Evolutionary conservation across 2,113 vertebrate species (phyloP).

Genomic region (Phodopus roborovskii): DNA sequence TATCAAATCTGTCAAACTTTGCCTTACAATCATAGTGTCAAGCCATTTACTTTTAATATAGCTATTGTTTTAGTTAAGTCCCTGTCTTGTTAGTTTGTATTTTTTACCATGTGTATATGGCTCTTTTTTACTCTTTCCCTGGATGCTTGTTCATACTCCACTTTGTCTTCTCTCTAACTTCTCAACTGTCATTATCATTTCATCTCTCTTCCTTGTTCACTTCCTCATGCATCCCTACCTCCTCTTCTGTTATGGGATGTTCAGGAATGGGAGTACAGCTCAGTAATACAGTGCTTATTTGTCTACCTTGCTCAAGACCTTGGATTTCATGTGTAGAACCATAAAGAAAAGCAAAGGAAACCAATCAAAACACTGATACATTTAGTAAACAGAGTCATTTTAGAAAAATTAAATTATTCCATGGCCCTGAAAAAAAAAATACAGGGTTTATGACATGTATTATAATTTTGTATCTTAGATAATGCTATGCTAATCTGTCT

Average conservation of each 20-base stretch:
- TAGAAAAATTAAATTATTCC: neutral
- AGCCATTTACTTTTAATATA: neutral
- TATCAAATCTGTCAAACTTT: neutral
- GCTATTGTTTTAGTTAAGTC: neutral
- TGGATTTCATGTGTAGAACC: neutral
- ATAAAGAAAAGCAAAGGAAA: neutral
- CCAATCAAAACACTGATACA: neutral
- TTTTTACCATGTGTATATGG: neutral
- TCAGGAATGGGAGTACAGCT: neutral
- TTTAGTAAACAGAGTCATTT: neutral
- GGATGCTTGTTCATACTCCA: neutral
- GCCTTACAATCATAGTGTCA: neutral
- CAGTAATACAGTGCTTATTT: no score
- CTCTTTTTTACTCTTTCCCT: neutral
- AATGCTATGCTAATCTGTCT: neutral
- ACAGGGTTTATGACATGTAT: neutral
- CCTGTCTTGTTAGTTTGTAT: neutral
- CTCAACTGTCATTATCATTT: neutral
- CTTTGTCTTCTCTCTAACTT: neutral
- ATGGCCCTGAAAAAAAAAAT: neutral
- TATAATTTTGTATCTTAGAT: conserved; percentile 39
- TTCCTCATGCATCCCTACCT: no score
- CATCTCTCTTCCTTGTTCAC: neutral
- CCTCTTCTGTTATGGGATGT: no score
- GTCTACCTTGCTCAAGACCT: neutral